Base-by-base conservation (phyloP, 2,797 vertebrate species). In the Pelobates cultripes region DNA sequence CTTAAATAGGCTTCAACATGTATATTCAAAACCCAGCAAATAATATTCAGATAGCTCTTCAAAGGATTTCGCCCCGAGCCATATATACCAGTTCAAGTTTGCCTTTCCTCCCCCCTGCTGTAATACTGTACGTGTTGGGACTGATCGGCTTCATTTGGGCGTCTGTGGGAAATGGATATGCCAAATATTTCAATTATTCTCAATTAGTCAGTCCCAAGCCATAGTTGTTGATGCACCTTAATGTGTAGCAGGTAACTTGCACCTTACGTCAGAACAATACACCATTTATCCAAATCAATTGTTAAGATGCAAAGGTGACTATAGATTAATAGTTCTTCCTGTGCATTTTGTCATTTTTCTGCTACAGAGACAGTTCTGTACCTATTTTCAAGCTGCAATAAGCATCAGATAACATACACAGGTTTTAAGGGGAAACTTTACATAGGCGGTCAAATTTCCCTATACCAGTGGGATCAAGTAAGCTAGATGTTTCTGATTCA, bases 1-100 rank as follows among this genome's bases (percentile, higher is more conserved):
- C 89, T 91, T 94, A 94, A 93, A 97, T 97, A 97, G 84, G 85
- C 75, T 92, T 82, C 86, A 84, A 90, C 87, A 86, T 9, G 86
- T 87, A 87, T 86, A 92, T 86, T 89, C 85, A 91, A 89, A 85
- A 81, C 63, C 15, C 80, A 86, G 85, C 85, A 91, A 92, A 88
- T 86, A 89, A 88, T 89, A 91, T 84, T 69, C 85, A 91, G 90
- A 91, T 91, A 93, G 87, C 87, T 90, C 87, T 91, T 92, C 89
- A 91, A 89, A 94, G 90, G 92, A 90, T 92, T 92, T 90, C 7
- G 87, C 94, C 96, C 88, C 85, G 79, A 95, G 94, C 87, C 90
- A 89, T 67, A 75, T 88, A 90, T 0, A 13, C 88, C 90, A 85
- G 53, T 88, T 89, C 93, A 94, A 85, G 95, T 94, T 92, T 92